These are phyloP conservation scores for Platycercus adscitus DNA, from an alignment of 2,113 vertebrate species.

Conservation along the genomic window DNA sequence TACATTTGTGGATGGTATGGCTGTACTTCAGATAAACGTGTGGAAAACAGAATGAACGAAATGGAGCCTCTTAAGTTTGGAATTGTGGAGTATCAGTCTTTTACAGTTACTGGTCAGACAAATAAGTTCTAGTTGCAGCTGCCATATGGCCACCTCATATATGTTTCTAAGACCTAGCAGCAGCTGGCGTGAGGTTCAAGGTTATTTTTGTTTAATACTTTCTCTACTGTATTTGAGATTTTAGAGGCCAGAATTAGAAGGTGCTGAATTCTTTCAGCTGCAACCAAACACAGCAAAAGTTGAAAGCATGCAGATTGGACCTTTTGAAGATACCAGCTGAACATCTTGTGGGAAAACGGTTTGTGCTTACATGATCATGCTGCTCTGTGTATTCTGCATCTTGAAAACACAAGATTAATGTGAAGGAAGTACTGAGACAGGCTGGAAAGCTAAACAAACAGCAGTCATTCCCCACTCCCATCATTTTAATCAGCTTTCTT, in stretches of 20 bases:
- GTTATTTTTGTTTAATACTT: background rate
- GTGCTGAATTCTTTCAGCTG: background rate
- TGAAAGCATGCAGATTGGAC: background rate
- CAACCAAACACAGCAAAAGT: background rate
- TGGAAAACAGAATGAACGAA: background rate
- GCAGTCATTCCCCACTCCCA: background rate
- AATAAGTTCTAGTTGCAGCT: background rate
- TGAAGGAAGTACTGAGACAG: slow-evolving; percentile 30
- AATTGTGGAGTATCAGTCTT: rapidly evolving
- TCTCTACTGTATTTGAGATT: background rate
- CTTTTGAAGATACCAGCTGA: slow-evolving; percentile 16
- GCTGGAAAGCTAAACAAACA: slow-evolving; percentile 48
- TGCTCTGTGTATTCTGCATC: background rate
- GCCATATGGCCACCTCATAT: background rate
- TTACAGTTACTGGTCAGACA: background rate
- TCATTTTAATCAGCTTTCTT: slow-evolving; percentile 26
- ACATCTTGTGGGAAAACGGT: slow-evolving; percentile 44
- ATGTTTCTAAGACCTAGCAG: background rate
- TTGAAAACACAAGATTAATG: slow-evolving; percentile 22
- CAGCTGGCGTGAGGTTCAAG: background rate
- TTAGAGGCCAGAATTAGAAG: background rate
- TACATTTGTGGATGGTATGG: background rate
- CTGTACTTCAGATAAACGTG: background rate
- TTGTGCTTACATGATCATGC: background rate
- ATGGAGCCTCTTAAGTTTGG: background rate